A percentile compares a stretch with the other conserved stretches of the same genome.
Conservation (phyloP, 2,113 vertebrate species). For the Eurystomus gularis region DNA sequence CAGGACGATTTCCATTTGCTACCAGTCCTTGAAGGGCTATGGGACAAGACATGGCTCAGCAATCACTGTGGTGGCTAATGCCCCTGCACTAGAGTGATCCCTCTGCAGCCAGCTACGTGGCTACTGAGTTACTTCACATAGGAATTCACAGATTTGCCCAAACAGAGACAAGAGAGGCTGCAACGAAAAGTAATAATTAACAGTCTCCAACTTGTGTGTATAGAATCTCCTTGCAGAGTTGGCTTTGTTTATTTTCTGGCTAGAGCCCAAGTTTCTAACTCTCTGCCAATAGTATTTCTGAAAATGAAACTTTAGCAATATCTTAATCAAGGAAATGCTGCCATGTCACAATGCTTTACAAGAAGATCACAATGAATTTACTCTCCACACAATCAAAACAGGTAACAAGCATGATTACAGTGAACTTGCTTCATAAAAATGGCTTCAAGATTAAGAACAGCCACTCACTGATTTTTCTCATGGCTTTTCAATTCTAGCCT, state of each 20-base stretch:
- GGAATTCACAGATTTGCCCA: background rate
- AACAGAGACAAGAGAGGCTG: background rate
- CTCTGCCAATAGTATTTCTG: constrained; percentile 5
- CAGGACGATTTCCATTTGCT: no score
- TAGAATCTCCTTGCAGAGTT: background rate
- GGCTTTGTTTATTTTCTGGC: constrained; percentile 37
- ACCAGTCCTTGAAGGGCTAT: background rate
- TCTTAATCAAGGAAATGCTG: background rate
- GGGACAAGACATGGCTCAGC: background rate
- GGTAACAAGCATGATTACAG: background rate
- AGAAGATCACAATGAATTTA: background rate
- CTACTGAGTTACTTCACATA: background rate
- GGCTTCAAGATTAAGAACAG: background rate
- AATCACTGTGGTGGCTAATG: background rate
- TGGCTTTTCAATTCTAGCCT: background rate
- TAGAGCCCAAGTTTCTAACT: background rate
- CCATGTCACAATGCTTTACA: background rate
- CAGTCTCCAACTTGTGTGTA: background rate
- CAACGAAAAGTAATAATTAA: background rate
- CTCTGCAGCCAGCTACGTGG: fast-evolving
- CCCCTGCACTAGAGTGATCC: background rate
- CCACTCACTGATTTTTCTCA: background rate
- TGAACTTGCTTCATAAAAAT: background rate
- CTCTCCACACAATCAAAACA: background rate
- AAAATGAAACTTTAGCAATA: constrained; percentile 13